These are phyloP conservation scores for Artemia sinica DNA, from an alignment of 2,888 invertebrate species.

Conservation along the genomic window DNA sequence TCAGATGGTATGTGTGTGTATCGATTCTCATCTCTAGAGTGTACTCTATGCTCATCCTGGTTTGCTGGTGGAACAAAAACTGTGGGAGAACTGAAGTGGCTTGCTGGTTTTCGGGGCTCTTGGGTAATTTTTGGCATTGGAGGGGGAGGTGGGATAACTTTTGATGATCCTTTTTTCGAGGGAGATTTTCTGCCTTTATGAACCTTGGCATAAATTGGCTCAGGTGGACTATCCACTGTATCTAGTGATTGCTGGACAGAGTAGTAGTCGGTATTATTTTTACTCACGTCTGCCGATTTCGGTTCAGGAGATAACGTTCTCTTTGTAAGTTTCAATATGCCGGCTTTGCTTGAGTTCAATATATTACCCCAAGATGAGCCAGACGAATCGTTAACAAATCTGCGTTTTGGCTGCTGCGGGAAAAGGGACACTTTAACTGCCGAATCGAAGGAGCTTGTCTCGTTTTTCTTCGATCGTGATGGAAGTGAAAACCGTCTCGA, in stretches of 20 bases:
- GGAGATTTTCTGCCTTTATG: background rate
- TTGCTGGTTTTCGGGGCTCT: background rate
- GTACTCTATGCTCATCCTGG: background rate
- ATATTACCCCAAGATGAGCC: constrained; percentile 6
- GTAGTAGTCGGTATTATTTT: background rate
- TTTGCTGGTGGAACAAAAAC: background rate
- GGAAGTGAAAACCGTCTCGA: constrained; percentile 3
- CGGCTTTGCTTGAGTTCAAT: background rate
- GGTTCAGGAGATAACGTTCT: background rate
- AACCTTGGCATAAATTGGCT: background rate
- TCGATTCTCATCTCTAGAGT: background rate
- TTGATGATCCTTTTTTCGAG: background rate
- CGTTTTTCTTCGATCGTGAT: background rate
- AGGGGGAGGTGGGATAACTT: background rate
- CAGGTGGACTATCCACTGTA: background rate
- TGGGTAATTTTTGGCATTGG: background rate
- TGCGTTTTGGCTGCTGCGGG: background rate
- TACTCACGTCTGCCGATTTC: background rate
- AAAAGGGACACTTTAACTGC: background rate
- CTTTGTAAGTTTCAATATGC: background rate
- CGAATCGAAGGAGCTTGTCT: background rate
- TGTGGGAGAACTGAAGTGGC: background rate
- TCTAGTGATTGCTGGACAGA: background rate
- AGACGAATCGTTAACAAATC: background rate
- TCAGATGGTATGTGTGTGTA: background rate